Base-by-base conservation (phyloP, 2,888 invertebrate genomes). In the Odontomyia ornata region DNA sequence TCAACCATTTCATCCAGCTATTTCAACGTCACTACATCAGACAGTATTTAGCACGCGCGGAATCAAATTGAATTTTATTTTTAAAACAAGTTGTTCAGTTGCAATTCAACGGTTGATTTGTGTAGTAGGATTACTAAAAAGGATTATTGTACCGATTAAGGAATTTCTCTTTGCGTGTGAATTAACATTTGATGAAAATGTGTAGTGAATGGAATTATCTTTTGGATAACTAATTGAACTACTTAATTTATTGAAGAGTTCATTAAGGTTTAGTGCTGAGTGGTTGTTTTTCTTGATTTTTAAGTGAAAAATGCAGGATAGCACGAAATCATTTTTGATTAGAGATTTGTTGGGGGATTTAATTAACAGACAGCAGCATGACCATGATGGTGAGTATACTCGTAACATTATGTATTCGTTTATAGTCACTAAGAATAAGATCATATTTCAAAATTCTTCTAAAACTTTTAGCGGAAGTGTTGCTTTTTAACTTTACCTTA, bases 281-380 rank as follows among this genome's bases (percentile, higher is more conserved):
- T 52, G 52, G 15, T 18, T 52, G 46, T 69, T 21, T 15, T n/a
- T n/a, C n/a, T n/a, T n/a, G n/a, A n/a, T n/a, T 21, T 69, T 47
- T 4, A 36, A 15, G 52, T 52, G 52, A 15, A 80, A 76, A 79
- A 86, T 87, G 86, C 91, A 89, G 88, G 91, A 89, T 87, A 91
- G 89, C 81, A 89, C 90, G 82, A 95, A 95, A 84, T 95, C 95
- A 11, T 95, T 95, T 86, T 87, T 95, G 79, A 95, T 95, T 81
- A 91, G 93, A 83, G 95, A 95, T 85, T 89, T 95, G 64, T 89
- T 95, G 75, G 93, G 95, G 15, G 95, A 95, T 81, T 83, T 87
- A 78, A 86, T 87, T 77, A 85, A 84, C 80, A 83, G 84, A 18
- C 85, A 85, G 60, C 72, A 85, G 60, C 72, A 77, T 18, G 84